Base-by-base conservation (phyloP, 1,140 invertebrate species). In the Pectinophora gossypiella region DNA sequence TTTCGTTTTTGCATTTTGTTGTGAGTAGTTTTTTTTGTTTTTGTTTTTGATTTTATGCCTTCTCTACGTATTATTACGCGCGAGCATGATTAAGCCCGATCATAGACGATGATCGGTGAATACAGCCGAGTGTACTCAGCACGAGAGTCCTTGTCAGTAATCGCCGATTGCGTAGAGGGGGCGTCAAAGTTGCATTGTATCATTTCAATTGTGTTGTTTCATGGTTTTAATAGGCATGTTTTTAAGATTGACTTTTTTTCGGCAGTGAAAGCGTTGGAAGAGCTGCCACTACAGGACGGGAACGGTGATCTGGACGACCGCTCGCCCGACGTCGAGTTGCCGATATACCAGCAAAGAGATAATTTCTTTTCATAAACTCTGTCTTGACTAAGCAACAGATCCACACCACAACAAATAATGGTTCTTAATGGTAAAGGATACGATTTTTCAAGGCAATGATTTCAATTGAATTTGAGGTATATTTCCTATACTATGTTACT, bases 321-420 rank as follows among this genome's bases (percentile, higher is more conserved):
- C 18, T 88, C 83, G n/a, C 81, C 85, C 3, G 91, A 92, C 51
- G 90, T 91, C 18, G 86, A 90, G 57, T 88, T 95, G 71, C 95
- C 95, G 40, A 89, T 95, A 53, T 95, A 94, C 72, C 95, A 96
- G 79, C 94, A 96, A 83, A 90, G 95, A 72, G 94, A 95, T 68
- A 95, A 95, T 77, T 95, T 91, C 86, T 95, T 94, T 70, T 93
- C 93, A 64, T 96, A 92, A 72, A 65, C n/a, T n/a, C n/a, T n/a
- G n/a, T n/a, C n/a, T n/a, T n/a, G n/a, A n/a, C n/a, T n/a, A n/a
- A n/a, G n/a, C n/a, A n/a, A n/a, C n/a, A n/a, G n/a, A n/a, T n/a
- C n/a, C n/a, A n/a, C n/a, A n/a, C n/a, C n/a, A n/a, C n/a, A n/a
- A n/a, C n/a, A n/a, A n/a, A n/a, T n/a, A n/a, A n/a, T n/a, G n/a